Base-by-base conservation (phyloP, 1,140 invertebrate species). In the Lutraria rhynchaena region DNA sequence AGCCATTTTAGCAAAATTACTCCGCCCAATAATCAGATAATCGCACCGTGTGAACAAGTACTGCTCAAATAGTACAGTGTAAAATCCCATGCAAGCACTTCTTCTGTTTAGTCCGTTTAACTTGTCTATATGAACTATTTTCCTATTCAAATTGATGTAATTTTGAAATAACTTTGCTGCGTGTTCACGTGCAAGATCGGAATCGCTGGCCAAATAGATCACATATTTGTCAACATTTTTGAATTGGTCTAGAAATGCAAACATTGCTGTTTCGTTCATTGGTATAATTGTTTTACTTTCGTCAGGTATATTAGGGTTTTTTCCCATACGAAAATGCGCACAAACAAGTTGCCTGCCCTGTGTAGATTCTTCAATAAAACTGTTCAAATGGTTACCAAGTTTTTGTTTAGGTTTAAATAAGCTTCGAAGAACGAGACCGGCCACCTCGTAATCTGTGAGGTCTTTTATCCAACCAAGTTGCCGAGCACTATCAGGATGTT, bases 71-170 rank as follows among this genome's bases (percentile, higher is more conserved):
- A 61, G 4, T 1, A 33, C 29, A 15, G n/a, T 61, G 35, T 61
- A 35, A 35, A 61, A 15, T 61, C 58, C 58, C 13, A 3, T 33
- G 35, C 58, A 61, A 17, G 27, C 9, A 5, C 9, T 17, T 2
- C 3, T 33, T 33, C 4, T 17, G 4, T 27, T 17, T 17, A 17
- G 11, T 2, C 19, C 5, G 1, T 4, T 27, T 13, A 3, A 15
- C 35, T 33, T 61, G 35, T 61, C 58, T n/a, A 61, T 33, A n/a
- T 61, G 58, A 35, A 61, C 27, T 15, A 61, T 61, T 27, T 27
- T 33, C 35, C 58, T 22, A 35, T 61, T 35, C 17, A 27, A 17
- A 61, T 61, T 61, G 29, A 61, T n/a, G 31, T 27, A 61, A n/a
- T 33, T 35, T 33, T 29, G 19, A 33, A 27, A 33, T 3, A 15